Conservation (phyloP, 2,888 invertebrate species). For the Yponomeuta sedellus region DNA sequence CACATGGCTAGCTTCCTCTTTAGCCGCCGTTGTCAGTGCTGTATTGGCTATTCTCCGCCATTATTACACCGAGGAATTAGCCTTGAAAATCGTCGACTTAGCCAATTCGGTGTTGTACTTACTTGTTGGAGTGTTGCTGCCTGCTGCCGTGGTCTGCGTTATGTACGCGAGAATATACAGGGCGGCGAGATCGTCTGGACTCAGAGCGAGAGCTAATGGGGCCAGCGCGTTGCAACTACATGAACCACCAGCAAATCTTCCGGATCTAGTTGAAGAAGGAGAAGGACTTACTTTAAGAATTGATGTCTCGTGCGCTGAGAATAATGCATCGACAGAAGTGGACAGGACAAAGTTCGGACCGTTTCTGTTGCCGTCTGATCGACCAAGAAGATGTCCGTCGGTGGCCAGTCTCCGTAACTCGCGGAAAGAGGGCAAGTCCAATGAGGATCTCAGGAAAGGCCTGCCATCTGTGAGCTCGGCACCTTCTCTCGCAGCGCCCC, state of each 20-base stretch:
- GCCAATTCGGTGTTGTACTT: constrained; percentile 60
- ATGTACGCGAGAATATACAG: constrained; percentile 86
- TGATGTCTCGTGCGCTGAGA: constrained; percentile 45
- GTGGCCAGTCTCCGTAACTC: constrained; percentile 62
- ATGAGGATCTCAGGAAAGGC: constrained; percentile 54
- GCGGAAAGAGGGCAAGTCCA: constrained; percentile 60
- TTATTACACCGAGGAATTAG: constrained; percentile 47
- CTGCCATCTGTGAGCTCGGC: constrained; percentile 71
- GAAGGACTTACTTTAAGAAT: constrained; percentile 65
- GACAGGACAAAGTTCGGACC: constrained; percentile 59
- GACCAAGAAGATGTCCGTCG: constrained; percentile 62
- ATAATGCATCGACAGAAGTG: constrained; percentile 33
- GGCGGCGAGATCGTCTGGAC: constrained; percentile 83
- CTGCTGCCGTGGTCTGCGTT: constrained; percentile 81
- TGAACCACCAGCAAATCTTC: constrained; percentile 57
- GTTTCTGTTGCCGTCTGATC: constrained; percentile 63
- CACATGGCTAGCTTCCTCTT: constrained; percentile 68
- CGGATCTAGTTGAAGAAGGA: constrained; percentile 60
- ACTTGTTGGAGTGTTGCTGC: constrained; percentile 49
- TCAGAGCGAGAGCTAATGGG: constrained; percentile 63
- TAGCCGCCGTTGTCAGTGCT: constrained; percentile 52
- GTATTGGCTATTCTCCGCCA: constrained; percentile 49
- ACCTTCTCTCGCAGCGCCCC: constrained; percentile 64
- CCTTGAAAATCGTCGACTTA: constrained; percentile 48
- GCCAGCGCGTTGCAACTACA: constrained; percentile 72